Evolutionary conservation across 2,113 vertebrate genomes (phyloP), one percentile per base, ranked within the genome.

Genomic region (Cygnus atratus): DNA sequence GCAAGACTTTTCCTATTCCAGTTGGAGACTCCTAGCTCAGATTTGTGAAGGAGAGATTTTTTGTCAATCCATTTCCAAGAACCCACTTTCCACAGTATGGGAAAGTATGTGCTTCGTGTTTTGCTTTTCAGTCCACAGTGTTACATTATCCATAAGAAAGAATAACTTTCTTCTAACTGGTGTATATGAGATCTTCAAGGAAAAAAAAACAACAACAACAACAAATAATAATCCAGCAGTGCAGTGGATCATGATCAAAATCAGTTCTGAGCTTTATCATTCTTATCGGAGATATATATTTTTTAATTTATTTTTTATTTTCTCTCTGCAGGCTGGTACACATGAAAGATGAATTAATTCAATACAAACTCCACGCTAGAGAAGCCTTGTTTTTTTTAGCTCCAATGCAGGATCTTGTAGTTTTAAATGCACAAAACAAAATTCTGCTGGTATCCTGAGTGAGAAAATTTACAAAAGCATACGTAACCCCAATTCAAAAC

Each of bases 331-430:
- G 35, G 10, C 16, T 76, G 31, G 16, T 87, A 62, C n/a, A 70
- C 24, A 58, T 62, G n/a, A 90, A 88, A 94, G 80, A 92, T 73
- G 28, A 87, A 94, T 88, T 87, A 82, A 70, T 93, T 88, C 83
- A 88, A 80, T 84, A 94, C 50, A 91, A 92, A 71, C 29, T 68
- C 39, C 52, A 25, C 18, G 72, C 24, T 10, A 11, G 3, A 92
- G 37, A 84, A 94, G 74, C 10, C n/a, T 48, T 46, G 21, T 82
- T 21, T 39, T 80, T 19, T 81, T 87, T 50, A 75, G 19, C 39
- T 74, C n/a, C 88, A 67, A 25, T 66, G 20, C 11, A 84, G 80
- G 76, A 65, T 65, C 37, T 52, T 84, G 35, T 54, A 26, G 9
- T n/a, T 93, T 95, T 62, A 29, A 88, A 80, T 77, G 11, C 7